Conservation (phyloP, 2,797 vertebrate genomes). For the Malacoctenus gilli region DNA sequence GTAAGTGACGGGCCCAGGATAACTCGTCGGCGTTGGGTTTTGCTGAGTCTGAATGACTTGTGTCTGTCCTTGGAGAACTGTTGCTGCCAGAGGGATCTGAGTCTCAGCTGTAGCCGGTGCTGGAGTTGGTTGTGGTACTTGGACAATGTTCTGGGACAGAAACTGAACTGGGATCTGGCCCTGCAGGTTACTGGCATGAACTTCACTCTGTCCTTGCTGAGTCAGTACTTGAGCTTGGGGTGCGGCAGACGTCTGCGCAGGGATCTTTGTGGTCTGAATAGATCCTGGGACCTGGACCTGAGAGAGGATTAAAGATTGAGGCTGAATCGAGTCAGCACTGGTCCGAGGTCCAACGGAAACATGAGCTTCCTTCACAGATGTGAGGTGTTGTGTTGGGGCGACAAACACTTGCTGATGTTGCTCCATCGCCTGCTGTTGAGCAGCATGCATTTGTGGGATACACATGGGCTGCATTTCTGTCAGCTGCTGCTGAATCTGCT, state of each 20-base stretch:
- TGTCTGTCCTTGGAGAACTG: conserved; percentile 56
- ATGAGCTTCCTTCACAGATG: conserved; percentile 66
- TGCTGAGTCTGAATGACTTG: conserved; percentile 67
- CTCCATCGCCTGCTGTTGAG: conserved; percentile 66
- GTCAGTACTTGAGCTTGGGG: conserved; percentile 50
- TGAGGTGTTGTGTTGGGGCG: conserved; percentile 59
- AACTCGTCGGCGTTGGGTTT: conserved; percentile 64
- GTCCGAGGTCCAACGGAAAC: conserved; percentile 56
- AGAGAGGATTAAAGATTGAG: conserved; percentile 60
- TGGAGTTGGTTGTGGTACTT: conserved; percentile 28
- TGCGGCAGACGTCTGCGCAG: conserved; percentile 53
- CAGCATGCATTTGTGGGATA: conserved; percentile 55
- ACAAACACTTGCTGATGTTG: conserved; percentile 66
- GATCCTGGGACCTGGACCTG: conserved; percentile 67
- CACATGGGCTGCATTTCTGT: conserved; percentile 63
- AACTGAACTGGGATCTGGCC: conserved; percentile 65
- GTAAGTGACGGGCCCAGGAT: conserved; percentile 56
- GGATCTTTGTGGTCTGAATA: conserved; percentile 57
- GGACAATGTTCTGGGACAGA: conserved; percentile 54
- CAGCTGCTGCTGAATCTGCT: conserved; percentile 67
- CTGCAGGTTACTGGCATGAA: conserved; percentile 54
- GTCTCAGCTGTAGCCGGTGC: conserved; percentile 41
- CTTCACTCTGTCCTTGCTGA: conserved; percentile 65
- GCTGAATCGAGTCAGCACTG: conserved; percentile 56
- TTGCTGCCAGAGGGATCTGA: conserved; percentile 39